phyloP scores from a whole-genome alignment of 2,888 invertebrate genomes.

The Dascillus cervinus region DNA sequence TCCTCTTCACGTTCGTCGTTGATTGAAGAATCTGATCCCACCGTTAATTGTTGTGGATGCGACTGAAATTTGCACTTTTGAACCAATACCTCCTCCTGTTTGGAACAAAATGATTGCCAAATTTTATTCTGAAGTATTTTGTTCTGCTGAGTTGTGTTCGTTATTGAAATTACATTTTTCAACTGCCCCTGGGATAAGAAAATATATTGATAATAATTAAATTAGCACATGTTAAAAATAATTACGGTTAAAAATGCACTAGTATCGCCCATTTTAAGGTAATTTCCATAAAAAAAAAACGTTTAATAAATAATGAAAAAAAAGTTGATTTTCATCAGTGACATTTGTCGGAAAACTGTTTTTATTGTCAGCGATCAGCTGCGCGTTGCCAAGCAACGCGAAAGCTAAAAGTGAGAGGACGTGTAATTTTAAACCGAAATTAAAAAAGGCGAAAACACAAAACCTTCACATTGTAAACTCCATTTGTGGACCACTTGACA shows the following conservation, averaged over 20 bases:
- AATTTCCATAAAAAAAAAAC: too few relatives aligned
- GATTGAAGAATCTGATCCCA: constrained; percentile 2
- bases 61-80: constrained; percentile 6
- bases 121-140: constrained; percentile 11
- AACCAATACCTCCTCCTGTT: constrained; percentile 4
- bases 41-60: constrained; percentile 12
- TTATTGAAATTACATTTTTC: constrained; percentile 6
- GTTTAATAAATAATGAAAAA: too few relatives aligned
- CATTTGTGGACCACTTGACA: too few relatives aligned
- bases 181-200: constrained; percentile 6
- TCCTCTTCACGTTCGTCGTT: too few relatives aligned
- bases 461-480: too few relatives aligned
- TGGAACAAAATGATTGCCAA: constrained; percentile 13
- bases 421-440: too few relatives aligned
- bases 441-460: too few relatives aligned
- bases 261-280: constrained; percentile 2
- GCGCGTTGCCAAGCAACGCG: too few relatives aligned
- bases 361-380: too few relatives aligned
- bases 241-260: constrained; percentile 2
- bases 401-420: too few relatives aligned
- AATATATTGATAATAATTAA: background rate
- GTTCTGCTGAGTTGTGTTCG: constrained; percentile 8
- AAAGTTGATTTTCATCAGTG: too few relatives aligned
- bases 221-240: background rate
- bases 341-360: too few relatives aligned